phyloP scores from a whole-genome alignment of 2,113 vertebrate genomes.

The Manacus vitellinus region DNA sequence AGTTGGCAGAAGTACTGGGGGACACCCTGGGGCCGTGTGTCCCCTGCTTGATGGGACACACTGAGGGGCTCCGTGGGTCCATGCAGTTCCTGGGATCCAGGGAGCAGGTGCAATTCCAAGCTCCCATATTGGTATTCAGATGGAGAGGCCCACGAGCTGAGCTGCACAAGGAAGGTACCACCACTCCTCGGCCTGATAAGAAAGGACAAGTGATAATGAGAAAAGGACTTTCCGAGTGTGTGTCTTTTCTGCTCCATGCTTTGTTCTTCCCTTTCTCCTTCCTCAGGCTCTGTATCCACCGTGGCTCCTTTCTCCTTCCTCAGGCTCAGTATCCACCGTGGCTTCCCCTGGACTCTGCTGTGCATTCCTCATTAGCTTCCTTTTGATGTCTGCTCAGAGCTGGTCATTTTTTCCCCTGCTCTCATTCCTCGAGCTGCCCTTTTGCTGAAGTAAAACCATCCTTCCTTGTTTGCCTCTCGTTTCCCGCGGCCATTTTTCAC shows the following conservation, averaged over 20 bases:
- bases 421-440: not conserved
- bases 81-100: not conserved
- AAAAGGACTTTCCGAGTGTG: not conserved
- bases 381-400: not conserved
- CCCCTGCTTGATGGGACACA: accelerated
- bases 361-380: not conserved
- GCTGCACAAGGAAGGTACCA: not conserved
- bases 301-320: not conserved
- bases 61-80: not conserved
- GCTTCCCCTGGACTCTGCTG: not conserved
- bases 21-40: accelerated
- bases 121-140: not conserved
- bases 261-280: not conserved
- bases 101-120: not conserved
- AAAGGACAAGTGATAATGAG: not conserved
- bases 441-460: not conserved
- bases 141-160: not conserved
- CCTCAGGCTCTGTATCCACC: accelerated
- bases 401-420: not conserved
- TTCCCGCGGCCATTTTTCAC: not conserved
- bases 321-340: accelerated
- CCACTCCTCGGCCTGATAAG: not conserved
- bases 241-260: not conserved
- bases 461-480: not conserved
- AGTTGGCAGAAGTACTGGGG: not conserved